Conservation (phyloP, 2,888 invertebrate species). For the Agelastica alni region DNA sequence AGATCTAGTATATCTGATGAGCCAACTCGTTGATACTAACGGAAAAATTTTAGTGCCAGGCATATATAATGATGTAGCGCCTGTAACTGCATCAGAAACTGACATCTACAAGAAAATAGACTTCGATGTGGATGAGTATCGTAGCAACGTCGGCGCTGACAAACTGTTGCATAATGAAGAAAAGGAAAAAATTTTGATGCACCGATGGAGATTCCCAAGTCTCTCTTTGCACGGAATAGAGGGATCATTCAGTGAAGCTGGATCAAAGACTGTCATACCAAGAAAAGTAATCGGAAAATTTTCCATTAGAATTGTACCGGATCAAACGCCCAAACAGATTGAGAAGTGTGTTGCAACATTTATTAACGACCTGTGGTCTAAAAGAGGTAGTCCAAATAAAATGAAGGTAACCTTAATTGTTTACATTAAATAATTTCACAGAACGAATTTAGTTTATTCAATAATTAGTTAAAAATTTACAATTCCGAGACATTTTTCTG, state of each 20-base stretch:
- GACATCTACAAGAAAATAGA: constrained; percentile 80
- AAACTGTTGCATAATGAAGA: constrained; percentile 76
- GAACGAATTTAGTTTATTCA: background rate
- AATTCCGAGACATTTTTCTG: background rate
- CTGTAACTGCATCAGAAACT: constrained; percentile 70
- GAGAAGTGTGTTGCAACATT: constrained; percentile 77
- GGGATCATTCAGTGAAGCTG: constrained; percentile 90
- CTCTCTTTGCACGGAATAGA: constrained; percentile 90
- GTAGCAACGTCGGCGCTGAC: constrained; percentile 70
- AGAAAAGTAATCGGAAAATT: constrained; percentile 95
- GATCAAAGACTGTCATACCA: constrained; percentile 94
- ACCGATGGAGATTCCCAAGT: constrained; percentile 93
- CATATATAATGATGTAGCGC: constrained; percentile 80
- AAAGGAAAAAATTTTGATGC: constrained; percentile 85
- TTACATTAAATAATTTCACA: background rate
- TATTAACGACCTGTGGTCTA: constrained; percentile 76
- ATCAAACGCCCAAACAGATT: constrained; percentile 86
- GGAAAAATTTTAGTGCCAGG: constrained; percentile 85
- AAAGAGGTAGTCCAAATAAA: constrained; percentile 82
- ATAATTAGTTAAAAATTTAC: background rate
- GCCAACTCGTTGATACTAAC: constrained; percentile 80
- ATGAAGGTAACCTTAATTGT: constrained; percentile 64
- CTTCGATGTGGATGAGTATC: constrained; percentile 82
- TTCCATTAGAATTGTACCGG: constrained; percentile 94
- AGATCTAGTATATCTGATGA: constrained; percentile 86